Base-by-base conservation (phyloP, 2,888 invertebrate species). In the Drosophila subsilvestris region DNA sequence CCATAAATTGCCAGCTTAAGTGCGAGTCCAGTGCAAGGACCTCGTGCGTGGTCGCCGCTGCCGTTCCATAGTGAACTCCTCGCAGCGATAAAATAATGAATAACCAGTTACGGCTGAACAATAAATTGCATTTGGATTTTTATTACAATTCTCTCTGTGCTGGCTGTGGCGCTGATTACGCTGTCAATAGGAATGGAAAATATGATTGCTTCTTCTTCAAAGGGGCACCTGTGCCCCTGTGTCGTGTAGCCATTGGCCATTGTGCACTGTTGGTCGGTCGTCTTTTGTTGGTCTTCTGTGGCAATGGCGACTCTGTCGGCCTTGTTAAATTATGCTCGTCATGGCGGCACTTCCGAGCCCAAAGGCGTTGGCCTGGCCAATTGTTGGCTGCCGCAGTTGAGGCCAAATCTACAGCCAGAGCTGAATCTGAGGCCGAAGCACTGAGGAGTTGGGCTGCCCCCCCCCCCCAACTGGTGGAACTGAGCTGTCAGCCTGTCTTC, bases 21-120 rank as follows among this genome's bases (percentile, higher is more conserved):
- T 88, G 75, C 43, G 57, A 66, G 66, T 86, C 71, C 63, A 67
- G 67, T 76, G 53, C 32, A 74, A 55, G 50, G 55, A 44, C 9
- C 59, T 65, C 76, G 58, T 67, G 76, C 76, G 58, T 67, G 76
- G 84, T 75, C 88, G 75, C 90, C 90, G 86, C 82, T 90, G 89
- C 86, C 32, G 32, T 14, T 89, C 90, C 78, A 83, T 70, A 58
- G 57, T 70, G 58, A 87, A 89, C 79, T 82, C 83, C 88, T 85
- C 77, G 77, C 84, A 80, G 80, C 88, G 80, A 89, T 90, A 89
- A 89, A 89, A 89, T 89, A 89, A 90, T 90, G 90, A 89, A 90
- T 90, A 86, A 89, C 75, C 87, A 75, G 82, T 69, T 76, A 71
- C 72, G 69, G 69, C 75, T 63, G 76, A 78, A 78, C 78, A 88